Evolutionary conservation across 2,888 invertebrate genomes (phyloP).

Genomic region (Coecobrya sp.): DNA sequence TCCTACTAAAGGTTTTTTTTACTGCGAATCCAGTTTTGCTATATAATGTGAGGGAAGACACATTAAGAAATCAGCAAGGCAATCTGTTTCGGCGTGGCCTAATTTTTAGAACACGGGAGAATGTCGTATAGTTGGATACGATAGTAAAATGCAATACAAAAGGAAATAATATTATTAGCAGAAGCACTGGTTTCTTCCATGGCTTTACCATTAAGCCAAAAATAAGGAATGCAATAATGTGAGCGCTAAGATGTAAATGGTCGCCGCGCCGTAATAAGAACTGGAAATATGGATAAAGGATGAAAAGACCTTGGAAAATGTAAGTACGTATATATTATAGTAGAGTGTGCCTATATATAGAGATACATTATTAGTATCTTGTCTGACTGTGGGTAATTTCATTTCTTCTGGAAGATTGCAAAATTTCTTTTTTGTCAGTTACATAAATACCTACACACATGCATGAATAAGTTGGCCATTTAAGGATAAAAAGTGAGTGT

Average conservation of each 20-base stretch:
- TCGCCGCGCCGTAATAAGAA: conserved; percentile 34
- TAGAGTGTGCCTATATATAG: not conserved
- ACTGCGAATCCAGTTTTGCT: not conserved
- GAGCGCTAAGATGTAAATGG: conserved; percentile 48
- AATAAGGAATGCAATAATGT: conserved; percentile 6
- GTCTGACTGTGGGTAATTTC: conserved; percentile 59
- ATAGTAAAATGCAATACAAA: conserved; percentile 17
- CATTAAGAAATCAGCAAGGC: conserved; percentile 68
- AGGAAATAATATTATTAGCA: conserved; percentile 28
- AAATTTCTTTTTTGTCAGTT: conserved; percentile 68
- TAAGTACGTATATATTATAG: not conserved
- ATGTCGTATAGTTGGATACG: not conserved
- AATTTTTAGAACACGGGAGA: conserved; percentile 49
- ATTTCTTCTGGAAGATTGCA: conserved; percentile 65
- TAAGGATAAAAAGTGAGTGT: conserved; percentile 30
- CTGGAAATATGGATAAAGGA: conserved; percentile 55
- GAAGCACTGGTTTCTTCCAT: not conserved
- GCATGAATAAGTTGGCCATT: conserved; percentile 67
- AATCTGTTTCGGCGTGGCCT: conserved; percentile 68
- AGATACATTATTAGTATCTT: conserved; percentile 2
- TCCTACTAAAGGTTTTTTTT: not conserved
- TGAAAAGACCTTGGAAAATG: conserved; percentile 55
- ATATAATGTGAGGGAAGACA: conserved; percentile 53
- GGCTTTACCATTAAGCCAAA: conserved; percentile 19
- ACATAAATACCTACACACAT: conserved; percentile 68